phyloP scores from a whole-genome alignment of 2,113 vertebrate genomes.

The Anhinga rufa region DNA sequence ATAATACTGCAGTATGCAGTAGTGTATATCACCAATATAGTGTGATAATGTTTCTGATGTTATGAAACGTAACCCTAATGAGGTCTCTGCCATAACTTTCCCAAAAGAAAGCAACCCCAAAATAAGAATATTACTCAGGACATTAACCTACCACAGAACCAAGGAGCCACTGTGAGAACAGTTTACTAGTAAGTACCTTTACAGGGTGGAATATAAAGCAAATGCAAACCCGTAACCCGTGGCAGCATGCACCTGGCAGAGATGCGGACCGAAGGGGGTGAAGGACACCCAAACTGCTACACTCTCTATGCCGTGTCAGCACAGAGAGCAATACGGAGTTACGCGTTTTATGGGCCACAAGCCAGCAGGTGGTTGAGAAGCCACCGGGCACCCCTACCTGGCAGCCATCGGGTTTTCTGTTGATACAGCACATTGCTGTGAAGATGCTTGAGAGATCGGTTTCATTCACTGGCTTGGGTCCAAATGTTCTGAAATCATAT shows the following conservation, averaged over 20 bases:
- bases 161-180: not conserved
- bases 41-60: not conserved
- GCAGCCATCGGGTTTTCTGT: not conserved
- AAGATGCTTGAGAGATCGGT: rapidly evolving
- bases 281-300: not conserved
- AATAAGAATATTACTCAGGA: not conserved
- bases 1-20: not conserved
- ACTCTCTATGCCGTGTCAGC: not conserved
- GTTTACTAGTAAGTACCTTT: not conserved
- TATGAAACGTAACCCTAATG: not conserved
- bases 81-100: not conserved
- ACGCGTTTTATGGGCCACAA: not conserved
- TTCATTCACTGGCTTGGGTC: not conserved
- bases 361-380: not conserved
- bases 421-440: too few relatives aligned
- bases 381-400: too few relatives aligned
- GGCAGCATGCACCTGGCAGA: rapidly evolving
- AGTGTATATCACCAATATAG: too few relatives aligned
- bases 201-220: not conserved
- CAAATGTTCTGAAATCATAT: not conserved
- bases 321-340: not conserved
- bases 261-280: too few relatives aligned
- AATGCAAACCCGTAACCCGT: not conserved
- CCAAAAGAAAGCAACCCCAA: not conserved
- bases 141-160: not conserved